phyloP scores from a whole-genome alignment of 1,140 invertebrate genomes.

The Halyomorpha halys region DNA sequence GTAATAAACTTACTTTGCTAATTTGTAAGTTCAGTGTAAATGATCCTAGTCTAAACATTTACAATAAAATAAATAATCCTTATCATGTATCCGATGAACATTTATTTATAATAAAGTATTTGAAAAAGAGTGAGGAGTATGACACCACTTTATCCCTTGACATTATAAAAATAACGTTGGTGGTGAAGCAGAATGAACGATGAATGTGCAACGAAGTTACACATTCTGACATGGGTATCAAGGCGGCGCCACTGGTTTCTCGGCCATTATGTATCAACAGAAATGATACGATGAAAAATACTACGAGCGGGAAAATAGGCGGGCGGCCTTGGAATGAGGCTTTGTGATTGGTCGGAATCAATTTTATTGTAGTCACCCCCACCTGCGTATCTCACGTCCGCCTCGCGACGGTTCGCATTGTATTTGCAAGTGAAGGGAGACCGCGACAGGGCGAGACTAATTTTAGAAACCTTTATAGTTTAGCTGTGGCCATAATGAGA shows the following conservation, averaged over 20 bases:
- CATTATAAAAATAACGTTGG: no score
- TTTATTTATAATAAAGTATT: no score
- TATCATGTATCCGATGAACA: no score
- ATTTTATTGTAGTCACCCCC: constrained; percentile 2
- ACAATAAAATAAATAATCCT: no score
- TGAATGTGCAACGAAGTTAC: no score
- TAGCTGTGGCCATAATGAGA: constrained; percentile 2
- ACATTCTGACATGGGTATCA: not conserved
- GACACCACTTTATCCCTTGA: no score
- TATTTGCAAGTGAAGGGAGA: not conserved
- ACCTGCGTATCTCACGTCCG: not conserved
- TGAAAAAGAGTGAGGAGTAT: no score
- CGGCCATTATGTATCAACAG: not conserved
- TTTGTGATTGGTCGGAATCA: constrained; percentile 10
- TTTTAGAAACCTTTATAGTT: constrained; percentile 6
- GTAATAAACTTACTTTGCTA: no score
- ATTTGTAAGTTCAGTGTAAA: no score
- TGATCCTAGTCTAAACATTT: no score
- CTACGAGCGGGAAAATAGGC: not conserved
- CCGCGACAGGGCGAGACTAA: not conserved
- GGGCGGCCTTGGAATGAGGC: not conserved
- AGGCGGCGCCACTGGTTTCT: not conserved
- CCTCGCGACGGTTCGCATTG: not conserved
- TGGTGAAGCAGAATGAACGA: no score
- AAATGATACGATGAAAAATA: not conserved